Percentiles rank a stretch among this genome's conserved stretches.
Evolutionary conservation across 2,113 vertebrate species (phyloP).

Genomic region (Odocoileus virginianus): DNA sequence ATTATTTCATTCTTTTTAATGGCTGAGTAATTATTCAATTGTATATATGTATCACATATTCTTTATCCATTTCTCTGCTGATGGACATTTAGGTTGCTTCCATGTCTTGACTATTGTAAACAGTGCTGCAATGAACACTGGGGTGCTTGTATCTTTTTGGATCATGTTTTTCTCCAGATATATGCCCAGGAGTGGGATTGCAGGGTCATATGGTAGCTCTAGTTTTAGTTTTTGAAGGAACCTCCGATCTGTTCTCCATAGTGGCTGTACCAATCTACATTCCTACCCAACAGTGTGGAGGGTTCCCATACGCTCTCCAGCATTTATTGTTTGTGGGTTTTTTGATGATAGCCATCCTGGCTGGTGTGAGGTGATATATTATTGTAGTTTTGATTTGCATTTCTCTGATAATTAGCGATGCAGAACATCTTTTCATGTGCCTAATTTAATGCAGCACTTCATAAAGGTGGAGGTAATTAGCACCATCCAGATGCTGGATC

Average conservation of each 20-base stretch:
- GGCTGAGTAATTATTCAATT: neutral
- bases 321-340: neutral
- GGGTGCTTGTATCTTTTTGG: neutral
- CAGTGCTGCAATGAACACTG: neutral
- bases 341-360: neutral
- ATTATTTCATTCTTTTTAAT: neutral
- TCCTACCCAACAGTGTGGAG: neutral
- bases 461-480: conserved; percentile 54
- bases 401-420: neutral
- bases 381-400: neutral
- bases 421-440: neutral
- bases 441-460: conserved; percentile 43
- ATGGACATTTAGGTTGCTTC: neutral
- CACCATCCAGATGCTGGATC: neutral
- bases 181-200: neutral
- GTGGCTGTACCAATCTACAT: neutral
- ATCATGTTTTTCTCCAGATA: neutral
- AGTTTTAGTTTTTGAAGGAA: neutral
- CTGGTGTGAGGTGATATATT: neutral
- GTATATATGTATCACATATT: neutral
- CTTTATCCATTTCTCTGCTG: neutral
- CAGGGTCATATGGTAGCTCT: neutral
- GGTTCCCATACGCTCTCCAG: neutral
- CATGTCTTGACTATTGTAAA: neutral
- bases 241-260: neutral